Evolutionary conservation across 1,140 invertebrate species (phyloP), one percentile per base, ranked within the genome.

Genomic region (Pachypeltis micranthus): DNA sequence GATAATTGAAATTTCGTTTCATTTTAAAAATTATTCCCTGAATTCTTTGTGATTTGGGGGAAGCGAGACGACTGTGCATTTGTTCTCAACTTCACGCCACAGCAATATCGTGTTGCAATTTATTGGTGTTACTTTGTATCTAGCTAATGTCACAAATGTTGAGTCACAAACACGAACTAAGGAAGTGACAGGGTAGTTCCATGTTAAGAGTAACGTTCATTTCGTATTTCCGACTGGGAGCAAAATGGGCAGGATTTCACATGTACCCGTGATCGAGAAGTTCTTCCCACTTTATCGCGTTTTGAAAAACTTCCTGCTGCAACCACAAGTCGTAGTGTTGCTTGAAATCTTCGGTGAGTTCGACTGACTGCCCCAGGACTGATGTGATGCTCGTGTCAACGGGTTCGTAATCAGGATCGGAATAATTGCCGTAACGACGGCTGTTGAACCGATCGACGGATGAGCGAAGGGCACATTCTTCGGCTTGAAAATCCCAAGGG

Each of bases 401-500:
- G 2, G 92, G 88, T 70, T 87, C 84, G 70, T 89, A 85, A 68
- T 95, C 91, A n/a, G 76, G 75, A 70, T 81, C 79, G 69, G 39
- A 62, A 39, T 64, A 67, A 31, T 59, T 67, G 47, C 59, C 68
- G 73, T 98, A 98, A 61, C 96, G 81, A 25, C 96, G 81, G 71
- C 88, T 86, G 75, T 98, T 98, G 70, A 99, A 99, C 44, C 92
- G 81, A 77, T 98, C 95, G 2, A 98, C 93, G 67, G 88, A 91
- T 1, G 90, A 85, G 63, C 95, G 82, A 19, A 99, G 75, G 24
- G 91, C 87, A 78, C 93, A 96, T 75, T 99, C 96, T 76, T 99
- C 96, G 26, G 90, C 92, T 79, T 99, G 96, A 73, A 98, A 99
- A 76, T 99, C 96, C 93, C 93, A 98, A 2, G 95, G 95, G 67